Base-by-base conservation (phyloP, 2,888 invertebrate species). In the Erebia aethiops region DNA sequence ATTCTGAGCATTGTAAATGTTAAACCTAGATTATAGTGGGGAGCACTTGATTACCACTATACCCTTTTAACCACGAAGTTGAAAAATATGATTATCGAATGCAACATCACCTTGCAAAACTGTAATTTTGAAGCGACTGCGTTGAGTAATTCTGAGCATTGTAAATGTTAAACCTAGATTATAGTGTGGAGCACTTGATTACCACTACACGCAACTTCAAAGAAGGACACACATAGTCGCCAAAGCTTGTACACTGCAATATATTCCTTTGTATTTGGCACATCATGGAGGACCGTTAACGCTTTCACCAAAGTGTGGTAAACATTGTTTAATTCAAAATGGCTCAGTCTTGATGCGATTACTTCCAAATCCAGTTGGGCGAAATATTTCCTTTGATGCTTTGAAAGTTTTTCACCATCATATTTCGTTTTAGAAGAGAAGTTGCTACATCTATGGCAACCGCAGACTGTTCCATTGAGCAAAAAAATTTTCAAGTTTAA, bases 251-350 rank as follows among this genome's bases (percentile, higher is more conserved):
- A 78, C 1, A 78, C 71, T 26, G 74, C 41, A 3, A 1, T 18
- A 52, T 80, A 79, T 61, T 79, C 77, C 13, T 67, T 35, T 0
- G 79, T 75, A 51, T 74, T 76, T 3, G 76, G 77, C 26, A 76
- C 69, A 61, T 75, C 64, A 7, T 49, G 63, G 1, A 80, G 58
- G 0, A 73, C 52, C 0, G 72, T 69, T 8, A 77, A 43, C 0
- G 68, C 61, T 60, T 71, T 70, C 35, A 77, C 72, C 8, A 71
- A 8, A 35, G 70, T 70, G 10, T 49, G 41, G 56, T 70, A 78
- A 56, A 64, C 43, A 13, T 21, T 9, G 10, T 16, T 54, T 61
- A 62, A 52, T 16, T 74, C 18, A 62, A 74, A 4, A 65, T n/a
- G 46, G 60, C 70, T 14, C 49, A 58, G 21, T 56, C 69, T n/a